Percentiles rank a stretch among this genome's conserved stretches.
These are phyloP conservation scores for Zaprionus lachaisei DNA, from an alignment of 1,140 invertebrate genomes.

Conservation along the genomic window DNA sequence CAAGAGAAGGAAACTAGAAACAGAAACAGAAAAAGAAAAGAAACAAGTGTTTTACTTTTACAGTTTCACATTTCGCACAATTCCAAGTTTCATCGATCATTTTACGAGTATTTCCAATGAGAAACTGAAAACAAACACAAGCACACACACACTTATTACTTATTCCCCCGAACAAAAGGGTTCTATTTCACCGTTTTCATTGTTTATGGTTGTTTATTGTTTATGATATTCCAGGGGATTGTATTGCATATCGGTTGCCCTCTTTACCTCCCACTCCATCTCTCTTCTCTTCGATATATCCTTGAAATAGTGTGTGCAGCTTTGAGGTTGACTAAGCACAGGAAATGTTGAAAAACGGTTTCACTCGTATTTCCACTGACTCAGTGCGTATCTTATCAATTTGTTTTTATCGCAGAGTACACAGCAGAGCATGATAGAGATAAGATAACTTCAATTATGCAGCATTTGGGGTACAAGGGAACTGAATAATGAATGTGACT, in stretches of 20 bases:
- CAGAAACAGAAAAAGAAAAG: neutral
- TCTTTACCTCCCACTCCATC: too few species aligned
- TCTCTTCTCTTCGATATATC: neutral
- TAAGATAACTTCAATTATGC: conserved; percentile 17
- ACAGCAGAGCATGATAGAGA: conserved; percentile 4
- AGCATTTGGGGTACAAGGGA: neutral
- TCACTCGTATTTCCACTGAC: conserved; percentile 6
- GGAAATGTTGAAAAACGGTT: conserved; percentile 21
- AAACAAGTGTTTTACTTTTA: neutral
- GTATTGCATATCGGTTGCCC: neutral
- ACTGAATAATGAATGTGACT: neutral
- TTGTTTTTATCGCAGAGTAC: conserved; percentile 3
- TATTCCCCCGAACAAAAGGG: neutral
- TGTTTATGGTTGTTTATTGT: neutral
- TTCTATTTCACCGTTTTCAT: neutral
- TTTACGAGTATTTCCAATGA: neutral
- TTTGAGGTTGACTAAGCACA: conserved; percentile 1
- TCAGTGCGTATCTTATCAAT: conserved; percentile 21
- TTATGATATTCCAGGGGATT: neutral
- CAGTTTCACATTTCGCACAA: neutral
- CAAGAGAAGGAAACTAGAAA: neutral
- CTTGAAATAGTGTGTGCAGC: neutral
- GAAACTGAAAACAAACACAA: neutral
- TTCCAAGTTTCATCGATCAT: neutral
- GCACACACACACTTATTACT: neutral